Evolutionary conservation across 2,888 invertebrate genomes (phyloP).

Genomic region (Acrobasis suavella): DNA sequence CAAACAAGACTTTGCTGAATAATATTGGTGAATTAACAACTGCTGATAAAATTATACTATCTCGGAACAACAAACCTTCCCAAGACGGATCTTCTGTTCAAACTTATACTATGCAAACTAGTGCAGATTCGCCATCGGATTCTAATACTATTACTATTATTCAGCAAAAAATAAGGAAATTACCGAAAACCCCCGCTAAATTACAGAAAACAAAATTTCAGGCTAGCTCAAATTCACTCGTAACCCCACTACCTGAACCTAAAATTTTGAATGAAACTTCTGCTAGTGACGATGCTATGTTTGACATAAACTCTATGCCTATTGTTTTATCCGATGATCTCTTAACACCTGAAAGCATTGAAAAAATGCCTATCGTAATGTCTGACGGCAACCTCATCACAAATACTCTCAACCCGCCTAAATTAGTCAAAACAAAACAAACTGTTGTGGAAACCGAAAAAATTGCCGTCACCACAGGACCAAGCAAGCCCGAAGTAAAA

Average conservation of each 20-base stretch:
- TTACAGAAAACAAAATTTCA: conserved; percentile 58
- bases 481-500: conserved; percentile 64
- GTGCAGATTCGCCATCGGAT: conserved; percentile 59
- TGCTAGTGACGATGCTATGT: conserved; percentile 70
- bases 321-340: conserved; percentile 88
- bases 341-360: conserved; percentile 85
- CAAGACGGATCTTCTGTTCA: conserved; percentile 67
- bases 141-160: conserved; percentile 62
- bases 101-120: conserved; percentile 71
- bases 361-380: conserved; percentile 86
- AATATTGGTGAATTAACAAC: conserved; percentile 58
- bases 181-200: conserved; percentile 60
- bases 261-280: conserved; percentile 44
- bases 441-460: conserved; percentile 58
- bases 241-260: conserved; percentile 49
- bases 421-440: conserved; percentile 60
- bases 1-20: conserved; percentile 61
- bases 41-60: conserved; percentile 71
- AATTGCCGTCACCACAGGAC: conserved; percentile 45
- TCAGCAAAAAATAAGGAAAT: conserved; percentile 68
- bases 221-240: conserved; percentile 52
- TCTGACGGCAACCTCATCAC: conserved; percentile 69
- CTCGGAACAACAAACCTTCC: conserved; percentile 55
- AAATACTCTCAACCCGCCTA: conserved; percentile 55
- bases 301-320: conserved; percentile 90